Base-by-base conservation (phyloP, 2,888 invertebrate species). In the Esperia sulphurella region DNA sequence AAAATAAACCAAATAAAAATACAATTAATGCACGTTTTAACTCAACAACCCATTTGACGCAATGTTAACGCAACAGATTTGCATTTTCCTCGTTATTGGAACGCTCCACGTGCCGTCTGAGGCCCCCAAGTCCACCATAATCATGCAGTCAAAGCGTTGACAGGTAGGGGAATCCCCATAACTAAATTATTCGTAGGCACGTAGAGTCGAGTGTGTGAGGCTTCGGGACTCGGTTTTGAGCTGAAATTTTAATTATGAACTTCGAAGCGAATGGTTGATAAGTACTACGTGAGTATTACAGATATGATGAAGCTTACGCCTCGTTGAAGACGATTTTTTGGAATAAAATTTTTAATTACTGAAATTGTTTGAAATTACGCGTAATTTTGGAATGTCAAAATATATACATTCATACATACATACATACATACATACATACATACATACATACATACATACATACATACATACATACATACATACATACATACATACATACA, bases 141-240 rank as follows among this genome's bases (percentile, higher is more conserved):
- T 72, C 69, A 74, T 73, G 21, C 37, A 46, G 30, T 41, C 41
- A 43, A 41, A 9, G 30, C 43, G 10, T 38, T 77, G 79, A 79
- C 65, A 75, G 79, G 73, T 74, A 65, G 72, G 79, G 79, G 79
- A 78, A 68, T 75, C 71, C 75, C 75, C 61, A 61, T 65, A 64
- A 71, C 69, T 78, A 77, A 84, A 82, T 84, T 88, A 88, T 88
- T 84, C 87, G 66, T 55, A 68, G 80, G 73, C 88, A 88, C 87
- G 88, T 81, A 68, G 69, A 59, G 61, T 59, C 54, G 65, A 61
- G 66, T 69, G 69, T 62, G 73, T 74, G 74, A 64, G 62, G 78
- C 78, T 80, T 75, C 75, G 61, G 21, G 35, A 9, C 9, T 8
- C 10, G 14, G 74, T 75, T 79, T 83, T 81, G 80, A 79, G 69